These are phyloP conservation scores for Noctua fimbriata DNA, from an alignment of 2,888 invertebrate genomes.

Conservation along the genomic window DNA sequence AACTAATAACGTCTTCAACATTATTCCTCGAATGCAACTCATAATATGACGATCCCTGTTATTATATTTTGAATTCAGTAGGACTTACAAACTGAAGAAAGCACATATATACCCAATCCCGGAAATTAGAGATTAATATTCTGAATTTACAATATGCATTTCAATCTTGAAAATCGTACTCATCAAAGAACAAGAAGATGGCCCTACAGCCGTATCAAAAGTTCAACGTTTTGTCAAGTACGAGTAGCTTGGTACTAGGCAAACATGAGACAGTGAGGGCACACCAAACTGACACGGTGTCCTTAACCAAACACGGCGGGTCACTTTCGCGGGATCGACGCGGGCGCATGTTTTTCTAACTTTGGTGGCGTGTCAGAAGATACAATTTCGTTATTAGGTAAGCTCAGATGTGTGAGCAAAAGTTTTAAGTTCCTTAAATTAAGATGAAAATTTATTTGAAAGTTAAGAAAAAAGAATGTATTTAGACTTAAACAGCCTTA, in stretches of 20 bases:
- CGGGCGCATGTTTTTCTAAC: slow-evolving; percentile 20
- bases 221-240: slow-evolving; percentile 31
- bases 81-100: not conserved
- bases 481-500: not conserved
- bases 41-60: not conserved
- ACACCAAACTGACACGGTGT: slow-evolving; percentile 19
- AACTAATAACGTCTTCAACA: not conserved
- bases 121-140: not conserved
- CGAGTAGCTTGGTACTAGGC: not conserved
- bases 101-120: not conserved
- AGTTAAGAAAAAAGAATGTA: no score
- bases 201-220: not conserved
- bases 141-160: not conserved
- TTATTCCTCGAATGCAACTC: slow-evolving; percentile 4
- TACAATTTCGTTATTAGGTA: not conserved
- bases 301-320: slow-evolving; percentile 25
- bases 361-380: not conserved
- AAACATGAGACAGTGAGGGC: slow-evolving; percentile 27
- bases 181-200: not conserved
- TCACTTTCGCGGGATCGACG: slow-evolving; percentile 26
- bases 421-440: not conserved
- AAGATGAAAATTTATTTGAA: not conserved
- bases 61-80: slow-evolving; percentile 10
- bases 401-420: not conserved
- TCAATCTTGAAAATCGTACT: slow-evolving; percentile 5